phyloP scores from a whole-genome alignment of 2,113 vertebrate species.

The Zootoca vivipara region DNA sequence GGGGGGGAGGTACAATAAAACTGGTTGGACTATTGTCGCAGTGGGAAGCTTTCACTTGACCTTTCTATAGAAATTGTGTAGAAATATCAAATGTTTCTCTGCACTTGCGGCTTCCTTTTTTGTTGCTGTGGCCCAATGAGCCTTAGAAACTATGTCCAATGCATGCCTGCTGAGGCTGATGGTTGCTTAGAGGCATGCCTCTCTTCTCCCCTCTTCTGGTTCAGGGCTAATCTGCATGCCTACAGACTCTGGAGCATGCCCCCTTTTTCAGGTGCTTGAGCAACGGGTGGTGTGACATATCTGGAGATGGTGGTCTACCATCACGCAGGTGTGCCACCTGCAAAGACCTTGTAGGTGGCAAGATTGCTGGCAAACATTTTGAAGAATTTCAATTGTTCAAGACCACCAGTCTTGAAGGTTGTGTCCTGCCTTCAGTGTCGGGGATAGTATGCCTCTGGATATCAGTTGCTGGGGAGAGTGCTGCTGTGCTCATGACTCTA shows the following conservation, averaged over 20 bases:
- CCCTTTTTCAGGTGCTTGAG: neutral
- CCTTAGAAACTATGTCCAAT: neutral
- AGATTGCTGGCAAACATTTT: neutral
- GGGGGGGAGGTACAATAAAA: neutral
- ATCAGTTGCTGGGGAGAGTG: no score
- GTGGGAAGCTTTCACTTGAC: neutral
- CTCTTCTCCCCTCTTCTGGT: neutral
- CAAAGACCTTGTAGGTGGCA: neutral
- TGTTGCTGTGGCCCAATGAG: neutral
- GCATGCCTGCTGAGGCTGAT: neutral
- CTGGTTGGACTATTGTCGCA: neutral
- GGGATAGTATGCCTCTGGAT: neutral
- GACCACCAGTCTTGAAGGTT: no score
- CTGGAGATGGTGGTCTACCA: neutral
- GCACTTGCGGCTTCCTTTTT: neutral
- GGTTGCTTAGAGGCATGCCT: neutral
- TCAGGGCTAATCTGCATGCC: neutral
- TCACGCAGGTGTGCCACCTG: neutral
- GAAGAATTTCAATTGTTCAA: no score
- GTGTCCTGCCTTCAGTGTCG: no score
- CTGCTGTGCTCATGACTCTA: no score
- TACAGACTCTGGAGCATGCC: neutral
- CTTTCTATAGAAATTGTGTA: neutral
- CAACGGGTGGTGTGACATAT: neutral
- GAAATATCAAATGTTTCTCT: neutral